Evolutionary conservation across 2,888 invertebrate species (phyloP).

Genomic region (Apotomis capreana): DNA sequence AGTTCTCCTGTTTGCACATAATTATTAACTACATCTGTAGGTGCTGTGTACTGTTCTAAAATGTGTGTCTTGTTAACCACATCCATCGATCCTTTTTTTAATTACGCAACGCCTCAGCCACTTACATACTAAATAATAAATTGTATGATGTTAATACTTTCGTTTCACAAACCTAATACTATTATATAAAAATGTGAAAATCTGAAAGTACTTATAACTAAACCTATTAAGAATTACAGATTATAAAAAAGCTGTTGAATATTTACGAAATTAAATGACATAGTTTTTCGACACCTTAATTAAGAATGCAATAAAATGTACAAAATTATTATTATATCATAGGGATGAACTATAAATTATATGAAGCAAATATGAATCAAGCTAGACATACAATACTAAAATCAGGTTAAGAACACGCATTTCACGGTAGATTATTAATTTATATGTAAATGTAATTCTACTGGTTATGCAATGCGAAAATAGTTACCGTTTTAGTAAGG

Average conservation of each 20-base stretch:
- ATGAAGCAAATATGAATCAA: not conserved
- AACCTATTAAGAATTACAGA: not conserved
- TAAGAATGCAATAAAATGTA: not conserved
- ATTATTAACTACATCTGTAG: too few relatives aligned
- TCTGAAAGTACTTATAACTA: conserved; percentile 20
- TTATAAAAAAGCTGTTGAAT: not conserved
- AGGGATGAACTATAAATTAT: not conserved
- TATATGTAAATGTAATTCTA: not conserved
- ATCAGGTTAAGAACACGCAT: not conserved
- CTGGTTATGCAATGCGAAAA: not conserved
- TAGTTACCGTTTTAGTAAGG: conserved; percentile 8
- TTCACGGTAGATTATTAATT: not conserved
- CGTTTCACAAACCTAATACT: conserved; percentile 28
- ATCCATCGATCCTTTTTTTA: not conserved
- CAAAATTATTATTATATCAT: not conserved
- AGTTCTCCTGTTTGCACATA: too few relatives aligned
- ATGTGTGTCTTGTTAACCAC: not conserved
- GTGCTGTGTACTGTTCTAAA: too few relatives aligned
- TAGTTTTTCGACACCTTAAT: not conserved
- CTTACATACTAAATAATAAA: conserved; percentile 39
- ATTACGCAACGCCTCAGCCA: not conserved
- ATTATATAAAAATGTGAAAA: conserved; percentile 23
- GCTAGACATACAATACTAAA: not conserved
- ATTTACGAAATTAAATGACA: not conserved
- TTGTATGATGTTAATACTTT: conserved; percentile 32